Base-by-base conservation (phyloP, 2,888 invertebrate genomes). In the Sinohyriopsis cumingii region DNA sequence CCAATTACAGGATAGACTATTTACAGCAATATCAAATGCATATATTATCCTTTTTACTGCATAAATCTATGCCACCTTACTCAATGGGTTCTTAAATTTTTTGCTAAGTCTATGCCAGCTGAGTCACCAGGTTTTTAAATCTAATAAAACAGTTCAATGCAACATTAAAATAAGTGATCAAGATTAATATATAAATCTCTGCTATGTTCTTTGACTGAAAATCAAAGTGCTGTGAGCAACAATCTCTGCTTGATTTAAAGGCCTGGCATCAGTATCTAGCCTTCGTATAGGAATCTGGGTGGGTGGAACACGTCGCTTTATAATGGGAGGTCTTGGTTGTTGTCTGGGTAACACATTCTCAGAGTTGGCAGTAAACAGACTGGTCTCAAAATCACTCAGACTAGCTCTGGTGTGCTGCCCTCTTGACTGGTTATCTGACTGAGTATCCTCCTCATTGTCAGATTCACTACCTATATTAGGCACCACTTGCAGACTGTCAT, bases 401-500 rank as follows among this genome's bases (percentile, higher is more conserved):
- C 55, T 57, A 45, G 62, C 61, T 57, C 9, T 5, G 56, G 53
- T 45, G 66, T 66, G 25, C 45, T 61, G 25, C 59, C 65, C 56
- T 65, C 63, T 22, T 67, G 66, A 53, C n/a, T 61, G 15, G 63
- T 64, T 15, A 20, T 64, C 28, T 59, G 56, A 63, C 69, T 60
- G 45, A 71, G 45, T 18, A 65, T 53, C 24, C 53, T 59, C 33
- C n/a, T 63, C 68, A 54, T 74, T 64, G 19, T 72, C 77, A 33
- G 45, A 28, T 61, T 68, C 71, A 20, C 79, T 72, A 61, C 85
- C 85, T 18, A 84, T 77, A 57, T 86, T 86, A 5, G 88, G 88
- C 4, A 88, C 88, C n/a, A 86, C 82, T 67, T 88, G 88, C 18
- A 85, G 69, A 6, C 85, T 83, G 7, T 81, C 84, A 20, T 45